Percentiles rank a stretch among this genome's conserved stretches.
Conservation (phyloP, 1,140 invertebrate species). For the Argopecten irradians region DNA sequence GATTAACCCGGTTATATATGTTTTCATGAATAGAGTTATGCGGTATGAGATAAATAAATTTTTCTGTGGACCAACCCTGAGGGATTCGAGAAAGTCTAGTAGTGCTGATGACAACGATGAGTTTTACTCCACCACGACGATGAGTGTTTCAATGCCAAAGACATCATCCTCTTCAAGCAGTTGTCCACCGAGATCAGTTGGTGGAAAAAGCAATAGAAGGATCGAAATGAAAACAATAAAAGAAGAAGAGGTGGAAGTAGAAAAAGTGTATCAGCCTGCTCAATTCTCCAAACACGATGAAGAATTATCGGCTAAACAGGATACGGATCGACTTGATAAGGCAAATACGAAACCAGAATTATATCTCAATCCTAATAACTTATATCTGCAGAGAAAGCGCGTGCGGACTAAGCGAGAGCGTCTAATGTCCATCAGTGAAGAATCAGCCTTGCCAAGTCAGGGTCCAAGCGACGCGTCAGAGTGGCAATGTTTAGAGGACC, state of each 20-base stretch:
- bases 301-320: neutral
- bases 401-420: neutral
- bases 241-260: slow-evolving; percentile 46
- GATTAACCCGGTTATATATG: slow-evolving; percentile 65
- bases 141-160: slow-evolving; percentile 45
- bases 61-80: slow-evolving; percentile 48
- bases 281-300: neutral
- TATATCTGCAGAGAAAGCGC: neutral
- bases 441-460: neutral
- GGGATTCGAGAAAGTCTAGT: slow-evolving; percentile 40
- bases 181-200: slow-evolving; percentile 28
- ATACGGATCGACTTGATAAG: neutral
- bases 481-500: neutral
- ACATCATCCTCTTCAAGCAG: slow-evolving; percentile 22
- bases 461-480: neutral
- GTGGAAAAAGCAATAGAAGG: slow-evolving; percentile 23
- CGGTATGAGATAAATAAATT: slow-evolving; percentile 62
- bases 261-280: neutral
- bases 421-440: neutral
- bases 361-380: neutral
- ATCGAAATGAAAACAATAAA: slow-evolving; percentile 59
- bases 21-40: slow-evolving; percentile 64
- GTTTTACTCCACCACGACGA: slow-evolving; percentile 58
- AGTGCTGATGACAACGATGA: slow-evolving; percentile 54
- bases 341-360: neutral